phyloP scores from a whole-genome alignment of 64 coral and sea anemone genomes.

The Anthopleura sola region DNA sequence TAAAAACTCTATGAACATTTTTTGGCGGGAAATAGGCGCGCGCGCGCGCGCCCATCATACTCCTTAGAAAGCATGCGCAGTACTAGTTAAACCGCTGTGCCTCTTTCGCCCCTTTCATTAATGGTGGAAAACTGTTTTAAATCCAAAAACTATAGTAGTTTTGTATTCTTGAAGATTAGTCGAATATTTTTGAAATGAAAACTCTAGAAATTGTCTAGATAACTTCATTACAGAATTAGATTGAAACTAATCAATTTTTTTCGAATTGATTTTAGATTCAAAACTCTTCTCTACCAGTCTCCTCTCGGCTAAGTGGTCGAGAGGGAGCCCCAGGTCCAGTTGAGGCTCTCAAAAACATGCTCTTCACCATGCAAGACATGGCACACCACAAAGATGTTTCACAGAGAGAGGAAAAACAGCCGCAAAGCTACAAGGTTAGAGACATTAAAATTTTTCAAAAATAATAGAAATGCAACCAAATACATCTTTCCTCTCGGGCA shows the following conservation, averaged over 20 bases:
- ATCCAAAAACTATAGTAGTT: too few species aligned
- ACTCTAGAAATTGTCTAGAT: too few species aligned
- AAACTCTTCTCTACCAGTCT: not conserved
- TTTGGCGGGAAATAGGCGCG: not conserved
- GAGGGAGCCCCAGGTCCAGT: constrained; percentile 75
- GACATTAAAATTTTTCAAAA: not conserved
- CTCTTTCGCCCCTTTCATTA: too few species aligned
- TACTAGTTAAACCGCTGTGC: not conserved
- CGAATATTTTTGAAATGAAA: too few species aligned
- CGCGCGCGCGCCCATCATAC: too few species aligned
- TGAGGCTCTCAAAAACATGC: constrained; percentile 84
- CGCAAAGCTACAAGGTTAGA: not conserved
- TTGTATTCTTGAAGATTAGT: too few species aligned
- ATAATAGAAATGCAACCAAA: not conserved
- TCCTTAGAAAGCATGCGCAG: not conserved
- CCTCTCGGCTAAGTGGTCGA: constrained; percentile 31
- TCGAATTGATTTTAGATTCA: not conserved
- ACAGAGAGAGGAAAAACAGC: not conserved
- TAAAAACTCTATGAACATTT: too few species aligned
- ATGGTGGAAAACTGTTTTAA: too few species aligned
- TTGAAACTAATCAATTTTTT: not conserved
- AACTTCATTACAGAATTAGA: too few species aligned
- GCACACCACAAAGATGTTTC: constrained; percentile 59
- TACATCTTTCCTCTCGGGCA: not conserved
- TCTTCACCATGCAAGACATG: constrained; percentile 95